Conservation (phyloP, 2,113 vertebrate genomes). For the Nothoprocta perdicaria region DNA sequence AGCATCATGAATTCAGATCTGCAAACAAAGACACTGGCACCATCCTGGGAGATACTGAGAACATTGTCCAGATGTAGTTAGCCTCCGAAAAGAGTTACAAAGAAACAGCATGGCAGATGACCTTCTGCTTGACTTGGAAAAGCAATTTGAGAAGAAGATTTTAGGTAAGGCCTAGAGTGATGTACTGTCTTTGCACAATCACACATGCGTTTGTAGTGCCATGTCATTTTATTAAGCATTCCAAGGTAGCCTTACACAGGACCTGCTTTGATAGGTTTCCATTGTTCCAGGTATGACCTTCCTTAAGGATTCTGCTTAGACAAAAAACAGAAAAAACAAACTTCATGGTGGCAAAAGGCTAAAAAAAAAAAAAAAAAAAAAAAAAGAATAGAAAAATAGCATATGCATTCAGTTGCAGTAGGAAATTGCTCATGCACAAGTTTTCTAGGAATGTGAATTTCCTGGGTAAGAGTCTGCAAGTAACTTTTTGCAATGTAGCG, state of each 20-base stretch:
- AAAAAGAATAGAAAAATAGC: neutral
- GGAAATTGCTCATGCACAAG: neutral
- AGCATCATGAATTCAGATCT: neutral
- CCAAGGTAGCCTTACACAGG: constrained; percentile 1
- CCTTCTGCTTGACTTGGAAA: neutral
- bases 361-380: too few relatives aligned
- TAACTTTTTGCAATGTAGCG: neutral
- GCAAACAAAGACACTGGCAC: neutral
- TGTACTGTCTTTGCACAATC: neutral
- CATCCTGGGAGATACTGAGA: neutral
- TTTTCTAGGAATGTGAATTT: neutral
- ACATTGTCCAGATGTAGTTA: neutral
- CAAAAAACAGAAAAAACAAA: constrained; percentile 3
- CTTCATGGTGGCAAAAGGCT: neutral
- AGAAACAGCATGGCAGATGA: neutral
- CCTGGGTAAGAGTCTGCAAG: neutral
- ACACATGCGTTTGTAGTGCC: neutral
- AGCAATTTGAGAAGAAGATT: neutral
- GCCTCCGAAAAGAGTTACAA: neutral
- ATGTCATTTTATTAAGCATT: neutral
- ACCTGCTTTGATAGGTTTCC: neutral
- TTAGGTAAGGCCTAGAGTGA: neutral
- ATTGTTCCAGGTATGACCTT: neutral
- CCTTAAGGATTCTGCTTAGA: neutral
- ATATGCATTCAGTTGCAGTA: neutral